Conservation (phyloP, 2,113 vertebrate species). For the Pheucticus melanocephalus region DNA sequence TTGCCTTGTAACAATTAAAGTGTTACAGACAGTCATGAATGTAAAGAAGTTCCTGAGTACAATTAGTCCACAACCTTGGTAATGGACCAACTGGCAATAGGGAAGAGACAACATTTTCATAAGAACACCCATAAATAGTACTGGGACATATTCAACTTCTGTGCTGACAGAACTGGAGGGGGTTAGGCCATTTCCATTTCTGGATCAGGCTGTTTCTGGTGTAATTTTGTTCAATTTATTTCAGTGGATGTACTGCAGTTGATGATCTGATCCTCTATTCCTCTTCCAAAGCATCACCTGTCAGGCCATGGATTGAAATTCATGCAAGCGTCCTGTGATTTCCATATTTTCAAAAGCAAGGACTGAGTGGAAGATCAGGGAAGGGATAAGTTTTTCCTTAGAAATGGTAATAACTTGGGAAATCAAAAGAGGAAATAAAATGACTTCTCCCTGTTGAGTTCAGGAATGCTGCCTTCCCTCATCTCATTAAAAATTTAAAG, state of each 20-base stretch:
- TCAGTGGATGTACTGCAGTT: neutral
- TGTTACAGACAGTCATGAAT: neutral
- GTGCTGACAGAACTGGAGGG: neutral
- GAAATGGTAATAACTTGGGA: conserved; percentile 69
- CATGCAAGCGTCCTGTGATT: neutral
- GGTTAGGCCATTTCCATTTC: neutral
- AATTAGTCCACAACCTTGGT: neutral
- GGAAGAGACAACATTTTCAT: neutral
- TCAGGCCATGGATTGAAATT: conserved; percentile 12
- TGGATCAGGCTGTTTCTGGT: neutral
- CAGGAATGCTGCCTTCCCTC: conserved; percentile 60
- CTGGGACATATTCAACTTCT: neutral
- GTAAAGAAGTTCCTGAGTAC: neutral
- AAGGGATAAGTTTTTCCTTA: conserved; percentile 60
- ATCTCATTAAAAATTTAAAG: conserved; percentile 77
- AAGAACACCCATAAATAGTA: neutral
- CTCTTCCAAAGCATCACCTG: conserved; percentile 24
- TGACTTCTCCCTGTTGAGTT: conserved; percentile 60
- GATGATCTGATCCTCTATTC: conserved; percentile 26
- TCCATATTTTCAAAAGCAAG: conserved; percentile 58
- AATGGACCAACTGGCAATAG: neutral
- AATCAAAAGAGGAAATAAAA: conserved; percentile 69
- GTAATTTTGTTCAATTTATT: neutral
- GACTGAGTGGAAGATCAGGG: neutral
- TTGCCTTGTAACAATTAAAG: neutral